These are phyloP conservation scores for Poeciliopsis gracilis DNA, from an alignment of 2,797 vertebrate genomes.

Conservation along the genomic window DNA sequence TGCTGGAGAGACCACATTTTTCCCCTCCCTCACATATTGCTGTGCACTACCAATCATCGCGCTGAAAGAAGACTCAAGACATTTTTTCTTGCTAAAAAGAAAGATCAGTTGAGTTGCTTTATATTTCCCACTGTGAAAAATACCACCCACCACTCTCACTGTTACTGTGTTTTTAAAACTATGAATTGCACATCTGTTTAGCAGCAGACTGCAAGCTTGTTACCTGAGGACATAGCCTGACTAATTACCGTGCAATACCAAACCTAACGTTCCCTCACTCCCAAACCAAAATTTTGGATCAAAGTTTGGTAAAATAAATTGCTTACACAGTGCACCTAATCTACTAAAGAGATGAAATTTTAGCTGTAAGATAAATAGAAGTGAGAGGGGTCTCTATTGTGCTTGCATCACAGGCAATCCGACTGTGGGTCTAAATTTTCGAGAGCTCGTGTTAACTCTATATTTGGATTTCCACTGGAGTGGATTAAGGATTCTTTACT, in stretches of 20 bases:
- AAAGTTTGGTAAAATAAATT: neutral
- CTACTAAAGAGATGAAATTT: slow-evolving; percentile 74
- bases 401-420: slow-evolving; percentile 66
- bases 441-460: slow-evolving; percentile 81
- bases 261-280: neutral
- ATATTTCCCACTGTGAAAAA: neutral
- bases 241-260: neutral
- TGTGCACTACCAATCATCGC: neutral
- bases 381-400: slow-evolving; percentile 58
- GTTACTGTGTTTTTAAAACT: neutral
- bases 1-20: neutral
- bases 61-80: neutral
- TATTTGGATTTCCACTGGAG: slow-evolving; percentile 85
- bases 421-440: slow-evolving; percentile 75
- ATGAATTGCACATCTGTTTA: neutral
- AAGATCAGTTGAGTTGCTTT: neutral
- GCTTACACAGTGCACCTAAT: slow-evolving; percentile 68
- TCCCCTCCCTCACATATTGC: neutral
- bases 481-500: slow-evolving; percentile 85
- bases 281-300: too few species aligned
- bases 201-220: neutral
- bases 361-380: slow-evolving; percentile 48
- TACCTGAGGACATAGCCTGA: neutral
- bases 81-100: too few species aligned
- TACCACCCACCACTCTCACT: neutral